Percentiles rank a stretch among this genome's conserved stretches.
phyloP scores from a whole-genome alignment of 2,797 vertebrate species.

The Micromesistius poutassou region DNA sequence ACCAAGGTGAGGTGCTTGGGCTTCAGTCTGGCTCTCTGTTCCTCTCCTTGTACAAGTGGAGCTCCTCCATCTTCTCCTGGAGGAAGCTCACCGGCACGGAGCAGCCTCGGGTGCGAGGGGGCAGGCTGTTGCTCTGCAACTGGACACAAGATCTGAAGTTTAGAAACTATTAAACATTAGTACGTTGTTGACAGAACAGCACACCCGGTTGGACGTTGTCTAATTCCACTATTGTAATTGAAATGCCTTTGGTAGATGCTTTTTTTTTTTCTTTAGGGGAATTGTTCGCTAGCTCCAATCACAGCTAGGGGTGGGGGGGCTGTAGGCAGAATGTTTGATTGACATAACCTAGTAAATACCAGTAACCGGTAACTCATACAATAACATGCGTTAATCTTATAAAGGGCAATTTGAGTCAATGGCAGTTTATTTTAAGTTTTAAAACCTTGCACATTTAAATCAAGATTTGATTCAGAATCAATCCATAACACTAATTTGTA shows the following conservation, averaged over 20 bases:
- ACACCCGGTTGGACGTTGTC: no score
- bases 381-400: neutral
- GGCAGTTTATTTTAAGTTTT: neutral
- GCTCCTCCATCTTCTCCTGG: slow-evolving; percentile 75
- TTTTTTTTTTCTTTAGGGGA: no score
- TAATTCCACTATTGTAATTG: no score
- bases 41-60: slow-evolving; percentile 77
- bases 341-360: no score
- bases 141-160: neutral
- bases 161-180: neutral
- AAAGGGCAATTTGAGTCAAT: neutral
- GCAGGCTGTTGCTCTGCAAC: slow-evolving; percentile 53
- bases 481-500: neutral
- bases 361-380: neutral
- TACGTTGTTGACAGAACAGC: neutral
- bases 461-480: neutral
- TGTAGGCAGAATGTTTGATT: no score
- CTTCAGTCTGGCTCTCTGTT: slow-evolving; percentile 74
- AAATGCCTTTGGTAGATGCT: no score
- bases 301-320: no score
- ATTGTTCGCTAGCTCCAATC: no score
- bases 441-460: neutral
- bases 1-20: neutral
- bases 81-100: slow-evolving; percentile 70
- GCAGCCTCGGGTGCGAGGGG: slow-evolving; percentile 50